Evolutionary conservation across 2,113 vertebrate species (phyloP).

Genomic region (Pungitius pungitius): DNA sequence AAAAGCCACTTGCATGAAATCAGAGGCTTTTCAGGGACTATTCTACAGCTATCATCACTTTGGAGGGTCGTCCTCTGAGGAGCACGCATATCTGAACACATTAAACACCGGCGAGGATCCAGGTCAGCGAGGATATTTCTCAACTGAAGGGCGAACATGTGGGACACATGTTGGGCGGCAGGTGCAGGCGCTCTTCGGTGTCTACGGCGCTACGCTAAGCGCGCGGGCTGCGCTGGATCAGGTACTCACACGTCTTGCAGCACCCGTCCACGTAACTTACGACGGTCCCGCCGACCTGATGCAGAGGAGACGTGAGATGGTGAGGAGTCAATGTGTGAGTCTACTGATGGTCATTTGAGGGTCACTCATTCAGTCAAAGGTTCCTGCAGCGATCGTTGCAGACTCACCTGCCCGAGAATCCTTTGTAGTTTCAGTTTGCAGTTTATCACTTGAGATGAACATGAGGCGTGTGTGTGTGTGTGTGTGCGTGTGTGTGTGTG

Average conservation of each 20-base stretch:
- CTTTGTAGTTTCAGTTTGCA: too few species aligned
- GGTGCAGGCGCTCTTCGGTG: constrained; percentile 56
- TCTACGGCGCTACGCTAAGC: constrained; percentile 68
- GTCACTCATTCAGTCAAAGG: too few species aligned
- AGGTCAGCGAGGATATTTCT: constrained; percentile 10
- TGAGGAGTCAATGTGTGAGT: neutral
- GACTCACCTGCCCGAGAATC: too few species aligned
- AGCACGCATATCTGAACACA: constrained; percentile 52
- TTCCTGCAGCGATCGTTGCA: too few species aligned
- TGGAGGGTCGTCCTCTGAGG: constrained; percentile 51
- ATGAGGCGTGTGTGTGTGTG: constrained; percentile 4
- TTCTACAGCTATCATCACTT: neutral
- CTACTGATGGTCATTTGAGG: too few species aligned
- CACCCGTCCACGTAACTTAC: constrained; percentile 96
- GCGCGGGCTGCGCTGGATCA: constrained; percentile 33
- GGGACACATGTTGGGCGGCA: constrained; percentile 57
- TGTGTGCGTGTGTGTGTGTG: neutral
- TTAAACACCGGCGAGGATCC: constrained; percentile 27
- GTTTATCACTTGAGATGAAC: too few species aligned
- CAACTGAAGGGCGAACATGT: constrained; percentile 67
- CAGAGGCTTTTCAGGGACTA: constrained; percentile 68
- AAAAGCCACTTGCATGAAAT: constrained; percentile 57
- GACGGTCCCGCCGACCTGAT: constrained; percentile 90
- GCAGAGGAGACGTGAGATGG: constrained; percentile 14
- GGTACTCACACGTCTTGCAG: constrained; percentile 96